Conservation (phyloP, 2,113 vertebrate species). For the Sakesphorus luctuosus region DNA sequence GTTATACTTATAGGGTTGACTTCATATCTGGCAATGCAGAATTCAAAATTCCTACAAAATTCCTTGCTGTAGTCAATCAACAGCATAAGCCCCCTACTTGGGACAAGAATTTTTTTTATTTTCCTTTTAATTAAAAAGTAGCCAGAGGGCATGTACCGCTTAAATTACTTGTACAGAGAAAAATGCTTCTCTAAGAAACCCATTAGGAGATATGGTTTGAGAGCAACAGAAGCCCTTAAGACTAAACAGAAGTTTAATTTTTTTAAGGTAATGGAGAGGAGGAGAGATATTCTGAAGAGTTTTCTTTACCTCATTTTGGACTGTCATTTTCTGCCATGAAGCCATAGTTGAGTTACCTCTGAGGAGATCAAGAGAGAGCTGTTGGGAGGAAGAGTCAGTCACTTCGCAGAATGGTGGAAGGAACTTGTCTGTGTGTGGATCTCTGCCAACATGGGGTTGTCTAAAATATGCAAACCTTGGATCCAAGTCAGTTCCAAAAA, state of each 20-base stretch:
- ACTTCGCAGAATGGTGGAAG: not conserved
- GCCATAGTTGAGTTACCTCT: not conserved
- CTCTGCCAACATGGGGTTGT: not conserved
- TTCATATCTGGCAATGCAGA: not conserved
- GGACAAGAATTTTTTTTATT: slow-evolving; percentile 13
- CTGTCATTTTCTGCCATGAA: not conserved
- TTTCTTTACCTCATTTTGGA: slow-evolving; percentile 13
- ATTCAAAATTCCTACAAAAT: slow-evolving; percentile 30
- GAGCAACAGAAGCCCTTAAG: slow-evolving; percentile 42
- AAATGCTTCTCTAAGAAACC: slow-evolving; percentile 50
- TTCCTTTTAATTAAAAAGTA: slow-evolving; percentile 61
- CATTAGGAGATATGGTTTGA: slow-evolving; percentile 40
- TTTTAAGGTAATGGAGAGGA: slow-evolving; percentile 2
- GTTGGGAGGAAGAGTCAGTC: not conserved
- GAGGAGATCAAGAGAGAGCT: not conserved
- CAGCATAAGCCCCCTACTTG: not conserved
- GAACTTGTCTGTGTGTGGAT: not conserved
- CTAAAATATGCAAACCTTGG: not conserved
- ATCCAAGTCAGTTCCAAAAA: not conserved
- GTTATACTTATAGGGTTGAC: slow-evolving; percentile 29
- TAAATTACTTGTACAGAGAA: slow-evolving; percentile 19
- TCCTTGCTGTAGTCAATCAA: slow-evolving; percentile 21
- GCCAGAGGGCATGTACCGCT: not conserved
- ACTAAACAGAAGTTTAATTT: slow-evolving; percentile 42
- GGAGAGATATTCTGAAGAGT: not conserved